phyloP scores from a whole-genome alignment of 2,113 vertebrate species.

The Grammomys surdaster region DNA sequence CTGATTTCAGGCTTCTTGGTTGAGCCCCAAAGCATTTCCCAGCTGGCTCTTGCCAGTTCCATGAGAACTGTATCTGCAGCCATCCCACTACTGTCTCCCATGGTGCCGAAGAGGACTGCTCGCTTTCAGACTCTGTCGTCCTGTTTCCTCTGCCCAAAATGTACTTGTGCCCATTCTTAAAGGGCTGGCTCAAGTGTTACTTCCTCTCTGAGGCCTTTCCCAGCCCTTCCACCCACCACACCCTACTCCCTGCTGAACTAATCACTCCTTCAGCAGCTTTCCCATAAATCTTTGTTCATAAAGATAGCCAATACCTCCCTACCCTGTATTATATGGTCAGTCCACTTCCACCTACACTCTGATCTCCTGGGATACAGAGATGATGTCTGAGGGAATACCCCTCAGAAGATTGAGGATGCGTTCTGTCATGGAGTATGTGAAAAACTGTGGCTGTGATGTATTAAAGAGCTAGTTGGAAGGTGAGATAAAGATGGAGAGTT shows the following conservation, averaged over 20 bases:
- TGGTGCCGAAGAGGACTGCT: not conserved
- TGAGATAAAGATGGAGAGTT: not conserved
- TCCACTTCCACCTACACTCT: not conserved
- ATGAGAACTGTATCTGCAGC: not conserved
- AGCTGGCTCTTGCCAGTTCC: not conserved
- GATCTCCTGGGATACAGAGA: not conserved
- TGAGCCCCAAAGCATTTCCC: not conserved
- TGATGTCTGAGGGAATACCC: not conserved
- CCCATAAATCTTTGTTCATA: not conserved
- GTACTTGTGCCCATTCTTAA: slow-evolving; percentile 33
- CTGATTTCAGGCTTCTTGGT: not conserved
- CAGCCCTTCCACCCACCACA: not conserved
- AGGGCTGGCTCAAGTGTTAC: not conserved
- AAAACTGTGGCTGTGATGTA: not conserved
- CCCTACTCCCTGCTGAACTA: not conserved
- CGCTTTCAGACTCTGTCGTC: not conserved
- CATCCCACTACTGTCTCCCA: not conserved
- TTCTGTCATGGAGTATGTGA: not conserved
- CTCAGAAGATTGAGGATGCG: not conserved
- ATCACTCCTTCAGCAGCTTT: slow-evolving; percentile 28
- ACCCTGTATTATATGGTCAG: not conserved
- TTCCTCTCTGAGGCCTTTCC: slow-evolving; percentile 49
- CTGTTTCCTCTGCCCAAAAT: slow-evolving; percentile 6
- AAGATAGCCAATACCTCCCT: not conserved
- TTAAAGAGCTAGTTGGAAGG: not conserved